A percentile compares a stretch with the other conserved stretches of the same genome.
Evolutionary conservation across 2,113 vertebrate genomes (phyloP).

Genomic region (Calyptomena viridis): DNA sequence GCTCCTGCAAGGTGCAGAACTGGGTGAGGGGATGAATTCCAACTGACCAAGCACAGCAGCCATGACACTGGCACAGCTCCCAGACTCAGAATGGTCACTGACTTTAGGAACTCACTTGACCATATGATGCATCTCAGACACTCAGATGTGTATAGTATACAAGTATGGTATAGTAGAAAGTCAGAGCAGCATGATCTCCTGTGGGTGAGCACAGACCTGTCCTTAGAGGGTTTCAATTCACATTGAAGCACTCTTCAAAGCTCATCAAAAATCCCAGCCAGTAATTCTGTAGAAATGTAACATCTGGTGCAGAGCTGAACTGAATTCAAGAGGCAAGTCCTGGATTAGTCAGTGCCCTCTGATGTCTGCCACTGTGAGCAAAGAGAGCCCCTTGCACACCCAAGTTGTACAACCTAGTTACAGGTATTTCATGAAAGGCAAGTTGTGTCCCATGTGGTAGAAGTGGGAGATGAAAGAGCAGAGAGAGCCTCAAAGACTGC

Average conservation of each 20-base stretch:
- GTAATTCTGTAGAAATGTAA: not conserved
- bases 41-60: not conserved
- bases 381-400: not conserved
- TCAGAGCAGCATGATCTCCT: not conserved
- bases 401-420: not conserved
- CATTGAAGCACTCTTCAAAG: not conserved
- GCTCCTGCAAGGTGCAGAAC: not conserved
- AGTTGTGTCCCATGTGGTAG: not conserved
- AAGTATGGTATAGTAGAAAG: not conserved
- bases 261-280: not conserved
- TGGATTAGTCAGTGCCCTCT: not conserved
- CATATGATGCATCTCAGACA: rapidly evolving
- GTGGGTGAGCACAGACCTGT: not conserved
- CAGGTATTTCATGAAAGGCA: not conserved
- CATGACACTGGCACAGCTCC: not conserved
- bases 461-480: not conserved
- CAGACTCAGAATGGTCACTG: not conserved
- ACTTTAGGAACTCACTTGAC: not conserved
- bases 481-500: not conserved
- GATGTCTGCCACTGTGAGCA: not conserved
- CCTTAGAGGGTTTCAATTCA: not conserved
- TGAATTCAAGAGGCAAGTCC: not conserved
- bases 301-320: not conserved
- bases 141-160: not conserved
- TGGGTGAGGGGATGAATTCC: not conserved